Evolutionary conservation across 2,888 invertebrate genomes (phyloP), one percentile per base, ranked within the genome.

Genomic region (Cryptocephalus primarius): DNA sequence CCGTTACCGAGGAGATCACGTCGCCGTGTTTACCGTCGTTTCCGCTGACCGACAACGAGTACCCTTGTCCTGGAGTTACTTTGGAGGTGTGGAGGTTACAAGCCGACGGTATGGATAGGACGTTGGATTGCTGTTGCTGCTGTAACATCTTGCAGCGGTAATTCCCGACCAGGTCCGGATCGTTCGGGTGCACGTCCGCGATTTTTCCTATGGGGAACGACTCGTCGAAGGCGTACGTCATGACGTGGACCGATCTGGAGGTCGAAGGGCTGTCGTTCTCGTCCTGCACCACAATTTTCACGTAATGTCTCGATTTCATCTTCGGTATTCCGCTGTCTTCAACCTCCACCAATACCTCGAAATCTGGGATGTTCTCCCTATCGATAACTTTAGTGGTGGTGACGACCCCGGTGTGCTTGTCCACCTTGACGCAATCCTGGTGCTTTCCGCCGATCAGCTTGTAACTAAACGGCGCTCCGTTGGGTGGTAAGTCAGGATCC

Each of bases 181-280:
- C 96, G 62, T 89, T 86, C 1, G 96, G 96, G 69, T 85, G 88
- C 0, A 95, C 87, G 67, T 92, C 82, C 8, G 92, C 95, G 52
- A 96, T 84, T 70, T 85, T 86, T n/a, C 87, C 87, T 14, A 78
- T 65, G 0, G 89, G 86, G 59, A 85, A 79, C 50, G 78, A 76
- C 45, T 82, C 83, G 60, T 89, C 85, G 60, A 87, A 85, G 1
- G 85, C 76, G 61, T 86, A 82, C 2, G 91, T 82, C 43, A 87
- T 71, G 13, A 91, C 79, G 60, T 88, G 87, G 1, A 88, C 87
- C 9, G 85, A 85, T 60, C 94, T 77, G 13, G 91, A 77, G 2
- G 81, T 80, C 0, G 91, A 93, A 11, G 93, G 90, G 64, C 87
- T 89, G 60, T 95, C 94, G 67, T 95, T 95, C 66, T 88, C 83